Base-by-base conservation (phyloP, 1,140 invertebrate genomes). In the Galendromus occidentalis region DNA sequence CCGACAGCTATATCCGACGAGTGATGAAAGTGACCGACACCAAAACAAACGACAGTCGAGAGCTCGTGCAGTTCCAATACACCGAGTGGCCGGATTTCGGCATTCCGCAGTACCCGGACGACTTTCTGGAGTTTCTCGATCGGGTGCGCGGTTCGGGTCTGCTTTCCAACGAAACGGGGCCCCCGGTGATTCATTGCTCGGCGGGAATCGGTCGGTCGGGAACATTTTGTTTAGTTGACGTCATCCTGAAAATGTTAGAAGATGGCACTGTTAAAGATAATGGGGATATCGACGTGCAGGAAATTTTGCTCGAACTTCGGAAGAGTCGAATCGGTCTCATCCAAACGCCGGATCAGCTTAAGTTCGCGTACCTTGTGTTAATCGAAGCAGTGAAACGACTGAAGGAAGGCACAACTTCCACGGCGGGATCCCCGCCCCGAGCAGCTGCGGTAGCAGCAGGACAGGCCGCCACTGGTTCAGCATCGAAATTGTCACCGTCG, bases 51-150 rank as follows among this genome's bases (percentile, higher is more conserved):
- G 51, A 59, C 22, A 59, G 51, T 22, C 80, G 88, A 68, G 84
- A 87, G 70, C 82, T 93, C 69, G 76, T 87, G 66, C 92, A 97
- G 75, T 96, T 89, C 76, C 91, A 98, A 77, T 98, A 96, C 75
- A 91, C 84, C 17, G 89, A 87, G 14, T 98, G 95, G 95, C 94
- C 95, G 17, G 95, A 98, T 79, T 98, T 97, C 79, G 92, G 92
- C 14, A 90, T 96, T 45, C 95, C 95, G 17, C 82, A 85, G 69
- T 91, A 87, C 64, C 89, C 92, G 0, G 82, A 82, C 55, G 86
- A 86, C n/a, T 96, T 97, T 78, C 67, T 76, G 25, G 70, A 76
- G 67, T 78, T 78, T 68, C 70, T 77, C 55, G 68, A 70, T 65
- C 71, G 74, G 17, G 74, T 75, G 18, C 64, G 66, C 9, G 44